Percentiles rank a stretch among this genome's conserved stretches.
Conservation (phyloP, 2,113 vertebrate species). For the Equus przewalskii region DNA sequence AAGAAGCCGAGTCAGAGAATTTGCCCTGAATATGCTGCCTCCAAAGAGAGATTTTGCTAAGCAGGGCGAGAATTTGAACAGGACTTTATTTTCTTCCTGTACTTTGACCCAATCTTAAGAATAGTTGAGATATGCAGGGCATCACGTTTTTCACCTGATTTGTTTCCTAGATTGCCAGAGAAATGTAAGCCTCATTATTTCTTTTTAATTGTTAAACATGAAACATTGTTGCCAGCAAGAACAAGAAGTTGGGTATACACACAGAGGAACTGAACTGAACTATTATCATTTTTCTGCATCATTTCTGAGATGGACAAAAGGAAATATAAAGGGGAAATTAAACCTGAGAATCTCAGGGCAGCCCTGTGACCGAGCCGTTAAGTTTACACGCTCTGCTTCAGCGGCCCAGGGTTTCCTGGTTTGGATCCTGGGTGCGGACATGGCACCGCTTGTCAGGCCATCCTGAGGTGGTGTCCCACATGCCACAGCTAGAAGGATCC, state of each 20-base stretch:
- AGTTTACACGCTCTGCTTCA: too few species aligned
- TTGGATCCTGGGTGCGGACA: too few species aligned
- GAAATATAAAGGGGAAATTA: not conserved
- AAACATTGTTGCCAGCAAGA: not conserved
- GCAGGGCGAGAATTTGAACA: conserved; percentile 54
- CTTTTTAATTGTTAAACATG: conserved; percentile 36
- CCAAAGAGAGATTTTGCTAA: conserved; percentile 52
- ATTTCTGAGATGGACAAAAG: conserved; percentile 30
- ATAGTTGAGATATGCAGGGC: conserved; percentile 39
- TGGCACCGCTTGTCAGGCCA: too few species aligned
- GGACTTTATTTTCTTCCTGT: conserved; percentile 44
- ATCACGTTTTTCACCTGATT: conserved; percentile 11
- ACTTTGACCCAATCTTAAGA: conserved; percentile 66
- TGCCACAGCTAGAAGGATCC: too few species aligned
- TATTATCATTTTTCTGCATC: not conserved
- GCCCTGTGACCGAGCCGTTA: too few species aligned
- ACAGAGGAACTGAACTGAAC: conserved; percentile 2
- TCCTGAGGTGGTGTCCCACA: too few species aligned
- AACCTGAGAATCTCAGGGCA: not conserved
- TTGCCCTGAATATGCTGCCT: conserved; percentile 22
- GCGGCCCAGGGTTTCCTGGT: too few species aligned
- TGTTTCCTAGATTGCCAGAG: conserved; percentile 44
- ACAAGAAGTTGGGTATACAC: conserved; percentile 25
- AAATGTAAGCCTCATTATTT: not conserved
- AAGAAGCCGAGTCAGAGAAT: not conserved